A percentile compares a stretch with the other conserved stretches of the same genome.
Evolutionary conservation across 2,797 vertebrate species (phyloP).

Genomic region (Phrynocephalus guinanensis): DNA sequence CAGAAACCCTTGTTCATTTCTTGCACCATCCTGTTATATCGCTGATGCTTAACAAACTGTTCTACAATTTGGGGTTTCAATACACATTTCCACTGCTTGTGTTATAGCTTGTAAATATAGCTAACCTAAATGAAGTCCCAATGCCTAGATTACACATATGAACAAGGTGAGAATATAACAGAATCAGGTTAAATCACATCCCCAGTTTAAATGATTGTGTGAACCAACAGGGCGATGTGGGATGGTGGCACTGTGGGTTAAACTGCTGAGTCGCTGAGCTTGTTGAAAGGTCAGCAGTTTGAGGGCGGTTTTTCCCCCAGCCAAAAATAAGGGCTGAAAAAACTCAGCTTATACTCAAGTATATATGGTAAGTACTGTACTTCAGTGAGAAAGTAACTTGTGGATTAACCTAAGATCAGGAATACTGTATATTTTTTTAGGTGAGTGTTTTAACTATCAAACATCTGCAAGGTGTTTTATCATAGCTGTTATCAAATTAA

Average conservation of each 20-base stretch:
- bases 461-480: background rate
- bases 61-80: background rate
- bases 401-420: background rate
- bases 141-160: background rate
- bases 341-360: no score
- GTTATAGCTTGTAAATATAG: background rate
- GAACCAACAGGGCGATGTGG: no score
- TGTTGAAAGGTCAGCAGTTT: no score
- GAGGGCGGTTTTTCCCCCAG: no score
- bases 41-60: background rate
- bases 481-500: no score
- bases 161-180: background rate
- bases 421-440: background rate
- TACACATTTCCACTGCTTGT: background rate
- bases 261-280: no score
- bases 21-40: background rate
- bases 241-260: no score
- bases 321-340: no score
- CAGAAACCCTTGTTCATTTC: background rate
- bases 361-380: no score
- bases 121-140: background rate
- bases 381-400: no score
- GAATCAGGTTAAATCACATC: background rate
- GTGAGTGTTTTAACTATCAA: background rate
- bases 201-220: background rate